These are phyloP conservation scores for Erebia aethiops DNA, from an alignment of 2,888 invertebrate genomes.

Conservation along the genomic window DNA sequence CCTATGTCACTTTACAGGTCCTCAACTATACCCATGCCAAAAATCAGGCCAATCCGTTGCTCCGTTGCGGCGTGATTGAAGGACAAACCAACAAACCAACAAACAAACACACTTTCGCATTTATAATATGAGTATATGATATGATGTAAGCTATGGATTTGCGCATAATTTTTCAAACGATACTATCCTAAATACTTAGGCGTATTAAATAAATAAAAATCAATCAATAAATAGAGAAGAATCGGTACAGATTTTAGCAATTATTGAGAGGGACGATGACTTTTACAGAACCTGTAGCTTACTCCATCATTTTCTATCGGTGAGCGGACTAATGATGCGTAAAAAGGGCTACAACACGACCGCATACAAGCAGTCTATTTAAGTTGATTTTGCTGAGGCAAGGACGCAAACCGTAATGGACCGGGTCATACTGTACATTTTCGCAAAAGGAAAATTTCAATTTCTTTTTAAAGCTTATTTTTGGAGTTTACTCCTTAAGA, in stretches of 20 bases:
- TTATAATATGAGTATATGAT: no score
- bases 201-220: neutral
- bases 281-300: slow-evolving; percentile 1
- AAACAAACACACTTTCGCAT: no score
- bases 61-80: no score
- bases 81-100: no score
- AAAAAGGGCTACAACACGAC: neutral
- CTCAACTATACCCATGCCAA: no score
- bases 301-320: neutral
- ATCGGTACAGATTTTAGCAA: no score
- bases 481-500: no score
- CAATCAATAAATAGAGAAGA: neutral
- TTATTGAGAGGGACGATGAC: neutral
- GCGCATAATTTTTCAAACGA: no score
- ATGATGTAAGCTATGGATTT: no score
- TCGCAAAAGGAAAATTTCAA: neutral
- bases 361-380: slow-evolving; percentile 12
- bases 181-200: no score
- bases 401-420: neutral
- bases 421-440: neutral
- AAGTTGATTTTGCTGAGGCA: neutral
- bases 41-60: no score
- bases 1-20: no score
- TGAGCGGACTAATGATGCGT: slow-evolving; percentile 14
- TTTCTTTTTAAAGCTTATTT: neutral